Conservation (phyloP, 2,797 vertebrate genomes). For the Pangasius sanitwongsei region DNA sequence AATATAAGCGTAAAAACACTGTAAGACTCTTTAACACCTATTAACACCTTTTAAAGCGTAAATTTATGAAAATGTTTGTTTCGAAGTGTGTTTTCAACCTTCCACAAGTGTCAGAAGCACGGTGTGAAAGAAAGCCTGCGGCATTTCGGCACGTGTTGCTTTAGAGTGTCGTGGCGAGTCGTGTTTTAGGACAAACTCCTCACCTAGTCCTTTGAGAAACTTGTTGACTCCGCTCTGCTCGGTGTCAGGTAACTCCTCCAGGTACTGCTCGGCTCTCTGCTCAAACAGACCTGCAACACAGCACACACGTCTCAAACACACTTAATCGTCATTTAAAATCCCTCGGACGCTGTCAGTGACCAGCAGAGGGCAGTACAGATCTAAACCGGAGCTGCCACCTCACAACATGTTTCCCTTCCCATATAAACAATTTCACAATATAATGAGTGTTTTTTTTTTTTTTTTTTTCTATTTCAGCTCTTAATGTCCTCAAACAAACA, state of each 20-base stretch:
- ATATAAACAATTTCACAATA: neutral
- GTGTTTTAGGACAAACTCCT: constrained; percentile 59
- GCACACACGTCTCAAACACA: neutral
- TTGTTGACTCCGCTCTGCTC: constrained; percentile 99
- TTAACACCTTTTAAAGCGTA: neutral
- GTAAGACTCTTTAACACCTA: neutral
- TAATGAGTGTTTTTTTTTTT: neutral
- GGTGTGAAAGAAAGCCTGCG: neutral
- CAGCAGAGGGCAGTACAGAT: constrained; percentile 52
- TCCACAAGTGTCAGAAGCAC: neutral
- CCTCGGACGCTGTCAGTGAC: neutral
- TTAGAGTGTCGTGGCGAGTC: neutral
- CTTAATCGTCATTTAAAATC: neutral
- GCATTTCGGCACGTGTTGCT: neutral
- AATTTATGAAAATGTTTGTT: neutral
- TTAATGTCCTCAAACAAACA: neutral
- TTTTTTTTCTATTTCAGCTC: neutral
- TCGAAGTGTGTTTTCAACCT: neutral
- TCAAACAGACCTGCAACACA: constrained; percentile 88
- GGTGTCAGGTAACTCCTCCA: constrained; percentile 96
- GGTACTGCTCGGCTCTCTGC: constrained; percentile 94
- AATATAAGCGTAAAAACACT: neutral
- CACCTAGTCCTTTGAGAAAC: constrained; percentile 95
- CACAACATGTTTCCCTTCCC: neutral
- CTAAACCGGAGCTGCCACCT: neutral